Base-by-base conservation (phyloP, 2,113 vertebrate species). In the Laticauda colubrina region DNA sequence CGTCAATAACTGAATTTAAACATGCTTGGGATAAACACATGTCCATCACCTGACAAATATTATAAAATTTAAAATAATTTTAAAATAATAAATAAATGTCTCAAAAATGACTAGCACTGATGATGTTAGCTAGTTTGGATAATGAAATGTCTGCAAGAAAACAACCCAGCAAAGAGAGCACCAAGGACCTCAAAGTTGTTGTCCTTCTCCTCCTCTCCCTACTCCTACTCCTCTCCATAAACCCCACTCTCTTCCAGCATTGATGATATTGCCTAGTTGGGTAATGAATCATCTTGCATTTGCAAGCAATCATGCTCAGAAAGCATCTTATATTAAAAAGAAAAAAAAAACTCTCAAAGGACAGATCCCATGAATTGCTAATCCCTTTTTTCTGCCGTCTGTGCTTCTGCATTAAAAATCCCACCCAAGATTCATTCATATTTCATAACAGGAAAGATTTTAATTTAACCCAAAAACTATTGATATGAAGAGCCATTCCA, bases 391-490 rank as follows among this genome's bases (percentile, higher is more conserved):
- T 69, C 61, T 69, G 61, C 61, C 61, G 0, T 69, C 61, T 14
- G 0, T n/a, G 26, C 11, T 69, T 69, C 61, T 69, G 29, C 61
- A 69, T 55, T 64, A 61, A 14, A 55, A 86, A 39, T 81, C 69
- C 69, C 34, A 9, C 24, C 4, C 0, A 2, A 85, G 88, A 81
- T 94, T 26, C 20, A 26, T 90, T 93, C 59, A 91, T 21, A 21
- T 93, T 93, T 93, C 29, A 90, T 86, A 5, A 51, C 23, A 56
- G 85, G 45, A 23, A 64, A 86, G 85, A 18, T 90, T 64, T 94
- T 93, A 59, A 51, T 10, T 85, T 93, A 75, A 95, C 56, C 87
- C 39, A 26, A 75, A 48, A 85, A 3, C 29, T 91, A 14, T 3
- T 59, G 64, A 94, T 89, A 39, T 0, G 48, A 91, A 92, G 57